phyloP scores from a whole-genome alignment of 92 coral and sea anemone species.

The Hydrozoanthus gracilis region DNA sequence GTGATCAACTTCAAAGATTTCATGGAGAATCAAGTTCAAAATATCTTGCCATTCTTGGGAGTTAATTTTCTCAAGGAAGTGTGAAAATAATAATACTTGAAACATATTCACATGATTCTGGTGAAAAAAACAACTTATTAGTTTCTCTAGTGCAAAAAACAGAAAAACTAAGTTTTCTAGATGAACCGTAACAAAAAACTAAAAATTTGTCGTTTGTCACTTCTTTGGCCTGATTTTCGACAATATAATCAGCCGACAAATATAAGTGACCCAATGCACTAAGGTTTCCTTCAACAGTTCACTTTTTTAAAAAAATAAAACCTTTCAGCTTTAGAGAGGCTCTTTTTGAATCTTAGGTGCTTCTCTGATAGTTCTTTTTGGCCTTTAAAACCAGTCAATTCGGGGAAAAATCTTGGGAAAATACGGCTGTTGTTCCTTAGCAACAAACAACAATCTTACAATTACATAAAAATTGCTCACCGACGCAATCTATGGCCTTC shows the following conservation, averaged over 20 bases:
- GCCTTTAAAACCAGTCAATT: constrained; percentile 20
- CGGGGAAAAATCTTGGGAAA: background rate
- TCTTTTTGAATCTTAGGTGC: background rate
- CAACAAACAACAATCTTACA: constrained; percentile 72
- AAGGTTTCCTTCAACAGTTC: constrained; percentile 25
- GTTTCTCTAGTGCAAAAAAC: background rate
- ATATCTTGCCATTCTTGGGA: too few relatives aligned
- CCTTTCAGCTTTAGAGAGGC: background rate
- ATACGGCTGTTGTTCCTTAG: constrained; percentile 64
- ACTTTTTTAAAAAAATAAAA: background rate
- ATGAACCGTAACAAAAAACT: background rate
- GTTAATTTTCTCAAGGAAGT: too few relatives aligned
- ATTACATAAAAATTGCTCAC: constrained; percentile 63
- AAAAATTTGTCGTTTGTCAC: too few relatives aligned
- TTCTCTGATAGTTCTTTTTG: background rate
- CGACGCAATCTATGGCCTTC: constrained; percentile 96
- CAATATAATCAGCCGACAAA: background rate
- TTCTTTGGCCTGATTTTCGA: background rate
- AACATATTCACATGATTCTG: too few relatives aligned
- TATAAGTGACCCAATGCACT: constrained; percentile 1
- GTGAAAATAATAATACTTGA: too few relatives aligned
- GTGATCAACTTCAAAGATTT: too few relatives aligned
- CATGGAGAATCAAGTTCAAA: too few relatives aligned
- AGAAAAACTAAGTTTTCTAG: background rate
- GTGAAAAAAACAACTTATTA: too few relatives aligned